Conservation (phyloP, 2,888 invertebrate species). For the Arge pagana region DNA sequence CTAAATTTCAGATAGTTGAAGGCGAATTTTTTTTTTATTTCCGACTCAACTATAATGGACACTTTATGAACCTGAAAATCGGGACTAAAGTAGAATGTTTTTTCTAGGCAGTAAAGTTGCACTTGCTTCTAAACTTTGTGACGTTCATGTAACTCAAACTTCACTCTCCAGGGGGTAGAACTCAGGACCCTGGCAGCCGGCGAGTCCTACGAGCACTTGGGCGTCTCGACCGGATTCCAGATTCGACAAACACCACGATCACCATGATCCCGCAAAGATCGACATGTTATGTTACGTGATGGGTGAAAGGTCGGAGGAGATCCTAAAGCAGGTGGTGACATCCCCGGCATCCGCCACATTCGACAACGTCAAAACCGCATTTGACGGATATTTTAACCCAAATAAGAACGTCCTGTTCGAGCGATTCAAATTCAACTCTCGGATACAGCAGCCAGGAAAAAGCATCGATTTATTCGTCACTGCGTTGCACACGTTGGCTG, state of each 20-base stretch:
- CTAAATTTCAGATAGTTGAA: too few relatives aligned
- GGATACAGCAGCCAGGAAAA: slow-evolving; percentile 19
- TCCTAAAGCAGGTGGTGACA: slow-evolving; percentile 19
- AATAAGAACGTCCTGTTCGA: slow-evolving; percentile 24
- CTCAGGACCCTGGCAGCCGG: slow-evolving; percentile 31
- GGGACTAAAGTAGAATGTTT: too few relatives aligned
- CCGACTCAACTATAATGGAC: too few relatives aligned
- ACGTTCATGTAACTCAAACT: too few relatives aligned
- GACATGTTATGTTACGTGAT: slow-evolving; percentile 31
- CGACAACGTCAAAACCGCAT: too few relatives aligned
- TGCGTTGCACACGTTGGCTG: slow-evolving; percentile 19
- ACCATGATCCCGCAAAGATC: slow-evolving; percentile 24
- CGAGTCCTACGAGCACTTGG: slow-evolving; percentile 43
- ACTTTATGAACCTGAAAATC: too few relatives aligned
- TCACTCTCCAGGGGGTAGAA: slow-evolving; percentile 31
- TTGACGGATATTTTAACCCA: slow-evolving; percentile 18
- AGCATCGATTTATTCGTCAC: slow-evolving; percentile 22
- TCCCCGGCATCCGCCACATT: slow-evolving; percentile 10
- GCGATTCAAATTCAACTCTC: slow-evolving; percentile 18
- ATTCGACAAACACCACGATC: slow-evolving; percentile 32
- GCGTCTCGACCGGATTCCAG: slow-evolving; percentile 42
- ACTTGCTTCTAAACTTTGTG: too few relatives aligned
- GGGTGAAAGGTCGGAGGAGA: slow-evolving; percentile 30
- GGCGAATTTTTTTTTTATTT: too few relatives aligned
- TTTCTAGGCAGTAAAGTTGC: too few relatives aligned